phyloP scores from a whole-genome alignment of 2,888 invertebrate genomes.

The Hedya salicella region DNA sequence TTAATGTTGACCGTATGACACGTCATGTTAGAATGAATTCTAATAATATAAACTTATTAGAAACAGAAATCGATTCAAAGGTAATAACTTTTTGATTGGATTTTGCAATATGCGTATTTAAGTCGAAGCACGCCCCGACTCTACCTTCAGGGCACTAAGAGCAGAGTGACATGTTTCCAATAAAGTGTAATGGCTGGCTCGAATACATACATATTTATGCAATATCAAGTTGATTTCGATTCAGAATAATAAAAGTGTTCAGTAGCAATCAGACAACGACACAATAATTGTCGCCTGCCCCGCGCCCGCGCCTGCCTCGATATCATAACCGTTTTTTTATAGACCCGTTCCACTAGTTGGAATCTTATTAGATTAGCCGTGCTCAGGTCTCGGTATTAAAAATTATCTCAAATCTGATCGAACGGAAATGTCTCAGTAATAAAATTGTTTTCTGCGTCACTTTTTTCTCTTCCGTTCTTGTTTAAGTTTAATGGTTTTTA shows the following conservation, averaged over 20 bases:
- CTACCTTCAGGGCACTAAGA: slow-evolving; percentile 41
- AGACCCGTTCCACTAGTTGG: slow-evolving; percentile 61
- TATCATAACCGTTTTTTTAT: slow-evolving; percentile 68
- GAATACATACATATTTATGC: slow-evolving; percentile 42
- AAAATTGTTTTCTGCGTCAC: slow-evolving; percentile 69
- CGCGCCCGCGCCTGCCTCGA: slow-evolving; percentile 51
- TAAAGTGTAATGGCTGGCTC: slow-evolving; percentile 40
- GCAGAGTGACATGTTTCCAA: slow-evolving; percentile 42
- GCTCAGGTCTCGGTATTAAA: slow-evolving; percentile 65
- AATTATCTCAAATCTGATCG: slow-evolving; percentile 65
- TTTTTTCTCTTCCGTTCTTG: slow-evolving; percentile 71
- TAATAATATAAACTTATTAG: slow-evolving; percentile 16
- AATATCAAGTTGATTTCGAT: slow-evolving; percentile 33
- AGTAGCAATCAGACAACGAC: slow-evolving; percentile 58
- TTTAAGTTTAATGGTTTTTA: slow-evolving; percentile 61
- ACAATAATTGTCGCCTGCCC: slow-evolving; percentile 61
- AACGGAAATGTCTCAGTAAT: slow-evolving; percentile 74
- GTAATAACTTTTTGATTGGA: slow-evolving; percentile 40
- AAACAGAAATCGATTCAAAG: slow-evolving; percentile 36
- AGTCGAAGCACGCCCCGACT: slow-evolving; percentile 39
- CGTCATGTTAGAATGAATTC: slow-evolving; percentile 1
- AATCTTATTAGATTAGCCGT: slow-evolving; percentile 72
- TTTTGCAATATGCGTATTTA: slow-evolving; percentile 37
- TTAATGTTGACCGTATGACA: background rate
- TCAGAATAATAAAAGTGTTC: slow-evolving; percentile 53